These are phyloP conservation scores for Sipha flava DNA, from an alignment of 1,140 invertebrate species.

Conservation along the genomic window DNA sequence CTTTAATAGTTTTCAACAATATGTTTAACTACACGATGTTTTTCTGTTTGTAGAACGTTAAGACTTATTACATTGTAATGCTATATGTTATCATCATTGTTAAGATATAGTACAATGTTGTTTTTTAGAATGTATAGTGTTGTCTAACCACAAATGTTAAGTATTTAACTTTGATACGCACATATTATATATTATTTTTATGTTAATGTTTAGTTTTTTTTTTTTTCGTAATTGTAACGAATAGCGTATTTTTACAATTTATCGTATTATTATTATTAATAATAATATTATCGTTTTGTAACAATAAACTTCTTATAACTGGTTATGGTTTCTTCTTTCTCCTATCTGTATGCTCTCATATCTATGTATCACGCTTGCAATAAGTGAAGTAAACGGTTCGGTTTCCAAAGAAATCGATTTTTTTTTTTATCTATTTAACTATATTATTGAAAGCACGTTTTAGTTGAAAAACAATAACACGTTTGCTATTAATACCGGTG, in stretches of 20 bases:
- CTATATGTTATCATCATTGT: no score
- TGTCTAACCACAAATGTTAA: slow-evolving; percentile 22
- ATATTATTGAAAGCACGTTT: not conserved
- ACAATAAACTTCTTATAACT: slow-evolving; percentile 22
- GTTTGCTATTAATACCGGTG: not conserved
- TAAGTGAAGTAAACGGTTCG: not conserved
- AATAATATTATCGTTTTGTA: slow-evolving; percentile 17
- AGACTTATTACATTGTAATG: no score
- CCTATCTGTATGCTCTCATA: slow-evolving; percentile 3
- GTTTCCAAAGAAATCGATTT: not conserved
- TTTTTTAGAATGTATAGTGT: slow-evolving; percentile 16
- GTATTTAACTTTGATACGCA: not conserved
- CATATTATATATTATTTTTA: not conserved
- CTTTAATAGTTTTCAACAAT: not conserved
- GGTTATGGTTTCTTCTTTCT: slow-evolving; percentile 31
- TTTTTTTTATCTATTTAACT: not conserved
- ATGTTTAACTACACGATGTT: not conserved
- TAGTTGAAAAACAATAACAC: not conserved
- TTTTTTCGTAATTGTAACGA: slow-evolving; percentile 4
- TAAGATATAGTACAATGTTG: not conserved
- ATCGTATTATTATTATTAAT: not conserved
- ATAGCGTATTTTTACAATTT: slow-evolving; percentile 4
- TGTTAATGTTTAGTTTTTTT: slow-evolving; percentile 6
- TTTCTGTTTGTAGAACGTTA: not conserved
- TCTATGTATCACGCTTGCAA: not conserved